These are phyloP conservation scores for Chloromyia formosa DNA, from an alignment of 2,888 invertebrate genomes.

Conservation along the genomic window DNA sequence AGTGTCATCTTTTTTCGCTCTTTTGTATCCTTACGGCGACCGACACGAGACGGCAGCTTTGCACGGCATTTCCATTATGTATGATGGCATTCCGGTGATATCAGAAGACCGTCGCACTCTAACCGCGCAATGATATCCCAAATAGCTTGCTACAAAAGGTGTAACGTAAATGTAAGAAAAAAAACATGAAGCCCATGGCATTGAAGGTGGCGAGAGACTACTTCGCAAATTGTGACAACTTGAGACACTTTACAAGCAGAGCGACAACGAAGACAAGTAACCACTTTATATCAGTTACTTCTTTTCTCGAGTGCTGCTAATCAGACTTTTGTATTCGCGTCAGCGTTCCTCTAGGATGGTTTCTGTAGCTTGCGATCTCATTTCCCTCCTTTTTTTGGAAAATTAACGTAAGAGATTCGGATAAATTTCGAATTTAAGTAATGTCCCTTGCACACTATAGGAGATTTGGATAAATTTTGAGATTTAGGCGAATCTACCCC, in stretches of 20 bases:
- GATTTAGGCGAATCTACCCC: too few species aligned
- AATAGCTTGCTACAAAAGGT: neutral
- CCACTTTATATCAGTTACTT: constrained; percentile 43
- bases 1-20: constrained; percentile 31
- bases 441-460: too few species aligned
- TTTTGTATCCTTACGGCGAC: constrained; percentile 2
- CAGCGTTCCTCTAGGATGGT: neutral
- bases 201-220: constrained; percentile 7
- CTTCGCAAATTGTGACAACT: constrained; percentile 35
- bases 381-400: too few species aligned
- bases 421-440: too few species aligned
- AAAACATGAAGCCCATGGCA: neutral
- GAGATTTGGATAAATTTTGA: too few species aligned
- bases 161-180: neutral
- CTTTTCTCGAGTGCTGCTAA: constrained; percentile 38
- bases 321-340: constrained; percentile 40
- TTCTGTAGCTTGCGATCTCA: neutral
- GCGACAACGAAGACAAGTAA: constrained; percentile 39
- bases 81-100: too few species aligned
- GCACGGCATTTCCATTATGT: too few species aligned
- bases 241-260: constrained; percentile 42
- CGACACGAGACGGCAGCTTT: too few species aligned
- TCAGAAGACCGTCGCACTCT: neutral
- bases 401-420: too few species aligned
- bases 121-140: neutral